Percentiles rank a stretch among this genome's conserved stretches.
Conservation (phyloP, 2,797 vertebrate species). For the Falco naumanni region DNA sequence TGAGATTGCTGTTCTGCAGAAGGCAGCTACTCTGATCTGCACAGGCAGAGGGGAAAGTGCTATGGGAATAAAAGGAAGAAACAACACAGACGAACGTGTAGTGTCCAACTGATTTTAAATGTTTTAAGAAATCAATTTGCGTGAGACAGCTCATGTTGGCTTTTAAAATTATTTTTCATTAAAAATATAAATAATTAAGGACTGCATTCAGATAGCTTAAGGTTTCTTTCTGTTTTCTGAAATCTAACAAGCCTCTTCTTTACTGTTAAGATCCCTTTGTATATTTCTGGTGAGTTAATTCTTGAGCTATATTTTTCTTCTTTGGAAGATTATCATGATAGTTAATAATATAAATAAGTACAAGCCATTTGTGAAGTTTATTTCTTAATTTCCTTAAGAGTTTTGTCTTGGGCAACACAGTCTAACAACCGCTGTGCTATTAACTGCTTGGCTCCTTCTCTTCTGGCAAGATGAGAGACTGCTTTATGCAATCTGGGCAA, state of each 20-base stretch:
- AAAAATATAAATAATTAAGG: constrained; percentile 38
- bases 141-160: not conserved
- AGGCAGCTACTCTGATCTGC: constrained; percentile 26
- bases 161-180: constrained; percentile 49
- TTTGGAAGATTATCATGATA: not conserved
- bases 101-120: constrained; percentile 5
- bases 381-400: not conserved
- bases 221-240: not conserved
- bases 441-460: not conserved
- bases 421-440: not conserved
- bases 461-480: not conserved
- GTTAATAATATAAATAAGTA: not conserved
- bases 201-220: not conserved
- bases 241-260: not conserved
- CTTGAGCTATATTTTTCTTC: not conserved
- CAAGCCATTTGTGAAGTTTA: not conserved
- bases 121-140: constrained; percentile 23
- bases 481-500: not conserved
- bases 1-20: constrained; percentile 41
- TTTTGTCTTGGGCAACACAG: not conserved
- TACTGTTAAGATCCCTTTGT: not conserved
- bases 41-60: not conserved
- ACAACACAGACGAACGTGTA: not conserved
- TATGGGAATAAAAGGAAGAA: constrained; percentile 6
- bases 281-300: not conserved